A percentile compares a stretch with the other conserved stretches of the same genome.
phyloP scores from a whole-genome alignment of 2,113 vertebrate species.

The Garra rufa region DNA sequence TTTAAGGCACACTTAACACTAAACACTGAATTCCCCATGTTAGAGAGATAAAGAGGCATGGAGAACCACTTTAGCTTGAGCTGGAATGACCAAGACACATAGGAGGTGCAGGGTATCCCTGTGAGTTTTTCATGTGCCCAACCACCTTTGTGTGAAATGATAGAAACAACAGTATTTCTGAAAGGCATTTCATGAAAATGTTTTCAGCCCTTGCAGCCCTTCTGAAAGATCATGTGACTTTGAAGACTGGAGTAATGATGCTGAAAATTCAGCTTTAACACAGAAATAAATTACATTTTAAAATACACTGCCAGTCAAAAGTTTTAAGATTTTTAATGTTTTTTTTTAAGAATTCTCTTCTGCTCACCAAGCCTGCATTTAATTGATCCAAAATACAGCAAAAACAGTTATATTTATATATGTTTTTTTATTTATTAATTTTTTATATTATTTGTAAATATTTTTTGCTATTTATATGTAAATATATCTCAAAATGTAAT shows the following conservation, averaged over 20 bases:
- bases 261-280: background rate
- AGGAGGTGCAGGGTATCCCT: background rate
- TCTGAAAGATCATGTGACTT: background rate
- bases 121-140: background rate
- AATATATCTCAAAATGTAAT: too few relatives aligned
- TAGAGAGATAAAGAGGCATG: constrained; percentile 4
- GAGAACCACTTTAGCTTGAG: background rate
- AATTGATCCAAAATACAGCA: too few relatives aligned
- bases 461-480: too few relatives aligned
- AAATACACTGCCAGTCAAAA: background rate
- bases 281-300: background rate
- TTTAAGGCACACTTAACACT: constrained; percentile 36
- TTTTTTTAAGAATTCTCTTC: too few relatives aligned
- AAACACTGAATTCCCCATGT: background rate
- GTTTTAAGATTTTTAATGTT: too few relatives aligned
- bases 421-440: too few relatives aligned
- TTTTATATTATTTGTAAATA: too few relatives aligned
- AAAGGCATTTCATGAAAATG: constrained; percentile 1
- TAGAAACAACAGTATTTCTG: background rate
- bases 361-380: too few relatives aligned
- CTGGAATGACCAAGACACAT: background rate
- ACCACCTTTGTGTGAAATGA: background rate
- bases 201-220: background rate
- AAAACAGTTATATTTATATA: too few relatives aligned
- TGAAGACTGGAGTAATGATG: background rate